Evolutionary conservation across 2,888 invertebrate genomes (phyloP), one percentile per base, ranked within the genome.

Genomic region (Chrysotoxum bicinctum): DNA sequence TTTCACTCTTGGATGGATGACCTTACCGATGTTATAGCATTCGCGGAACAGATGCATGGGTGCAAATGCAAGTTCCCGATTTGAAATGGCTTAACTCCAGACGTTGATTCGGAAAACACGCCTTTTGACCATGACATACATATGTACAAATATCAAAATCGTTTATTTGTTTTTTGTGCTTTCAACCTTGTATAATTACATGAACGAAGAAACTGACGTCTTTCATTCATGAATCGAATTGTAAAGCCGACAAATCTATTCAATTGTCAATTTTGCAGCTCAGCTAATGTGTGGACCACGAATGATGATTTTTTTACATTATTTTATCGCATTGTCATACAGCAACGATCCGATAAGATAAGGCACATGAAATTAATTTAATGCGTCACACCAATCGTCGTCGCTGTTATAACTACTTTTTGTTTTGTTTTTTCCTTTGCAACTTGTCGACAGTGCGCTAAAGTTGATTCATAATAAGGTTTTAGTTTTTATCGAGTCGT

Each of bases 381-480:
- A 62, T 62, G 43, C 62, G 62, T 62, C 62, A 62, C 62, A 43
- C 5, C 9, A 12, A 23, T 37, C 48, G 23, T 14, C 7, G 21
- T 48, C 1, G 50, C 50, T 23, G 2, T n/a, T 0, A 14, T 19
- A 35, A 58, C 56, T 60, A 43, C 4, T 26, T 26, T 26, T 43
- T 68, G 19, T 72, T 35, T 77, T 76, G 40, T 56, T 35, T 64
- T 64, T 80, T 54, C 2, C 30, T 12, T 54, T 10, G 32, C 54
- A 32, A 54, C 2, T 50, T 30, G 54, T 54, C 16, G 30, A 10
- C 30, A 58, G 14, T 58, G 14, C 19, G 1, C 9, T 30, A 14
- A 21, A 21, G 14, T 58, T 58, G 14, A 21, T 37, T 58, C 37
- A 58, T 37, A 21, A 1, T n/a, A n/a, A n/a, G n/a, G 16, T 19